These are phyloP conservation scores for Anoplolepis gracilipes DNA, from an alignment of 1,140 invertebrate species.

Conservation along the genomic window DNA sequence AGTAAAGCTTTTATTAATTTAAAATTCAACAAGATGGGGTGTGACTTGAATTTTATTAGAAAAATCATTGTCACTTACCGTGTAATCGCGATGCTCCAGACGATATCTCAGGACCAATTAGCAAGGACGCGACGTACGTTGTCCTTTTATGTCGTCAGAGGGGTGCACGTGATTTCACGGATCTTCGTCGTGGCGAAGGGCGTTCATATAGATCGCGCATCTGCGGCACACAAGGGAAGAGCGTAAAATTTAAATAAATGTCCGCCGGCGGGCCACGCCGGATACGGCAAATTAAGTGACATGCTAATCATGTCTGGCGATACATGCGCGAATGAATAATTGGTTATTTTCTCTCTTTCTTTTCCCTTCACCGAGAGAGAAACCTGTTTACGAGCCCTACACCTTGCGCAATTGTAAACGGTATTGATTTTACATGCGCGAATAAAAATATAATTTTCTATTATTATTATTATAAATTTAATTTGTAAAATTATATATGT, in stretches of 20 bases:
- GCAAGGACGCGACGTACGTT: background rate
- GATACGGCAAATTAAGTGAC: slow-evolving; percentile 82
- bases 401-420: slow-evolving; percentile 11
- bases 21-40: background rate
- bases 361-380: slow-evolving; percentile 15
- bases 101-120: slow-evolving; percentile 49
- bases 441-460: background rate
- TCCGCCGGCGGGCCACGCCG: slow-evolving; percentile 73
- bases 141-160: slow-evolving; percentile 69
- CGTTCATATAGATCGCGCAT: slow-evolving; percentile 64
- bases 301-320: slow-evolving; percentile 81
- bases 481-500: background rate
- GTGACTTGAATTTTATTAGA: background rate
- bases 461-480: background rate
- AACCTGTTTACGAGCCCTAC: slow-evolving; percentile 72
- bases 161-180: slow-evolving; percentile 80
- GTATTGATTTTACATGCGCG: background rate
- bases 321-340: slow-evolving; percentile 75
- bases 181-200: slow-evolving; percentile 68
- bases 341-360: slow-evolving; percentile 41
- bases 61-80: background rate
- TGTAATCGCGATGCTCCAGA: background rate
- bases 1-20: background rate
- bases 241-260: slow-evolving; percentile 85
- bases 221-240: slow-evolving; percentile 76